A percentile compares a stretch with the other conserved stretches of the same genome.
phyloP scores from a whole-genome alignment of 2,888 invertebrate genomes.

The Arctia plantaginis region DNA sequence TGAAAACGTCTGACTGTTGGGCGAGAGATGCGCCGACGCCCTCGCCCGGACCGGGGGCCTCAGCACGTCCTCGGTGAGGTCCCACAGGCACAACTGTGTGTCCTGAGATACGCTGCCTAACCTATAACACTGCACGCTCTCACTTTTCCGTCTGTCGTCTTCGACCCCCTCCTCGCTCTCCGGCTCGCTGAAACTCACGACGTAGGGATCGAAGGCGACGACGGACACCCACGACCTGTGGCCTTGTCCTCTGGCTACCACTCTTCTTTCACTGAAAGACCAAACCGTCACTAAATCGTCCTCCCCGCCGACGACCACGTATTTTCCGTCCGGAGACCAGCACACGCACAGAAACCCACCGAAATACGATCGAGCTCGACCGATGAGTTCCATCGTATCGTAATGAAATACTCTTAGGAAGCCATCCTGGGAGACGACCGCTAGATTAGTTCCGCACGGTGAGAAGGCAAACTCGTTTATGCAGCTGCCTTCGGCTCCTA shows the following conservation, averaged over 20 bases:
- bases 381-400: constrained; percentile 98
- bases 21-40: constrained; percentile 75
- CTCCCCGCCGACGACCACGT: constrained; percentile 98
- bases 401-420: constrained; percentile 98
- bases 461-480: constrained; percentile 99
- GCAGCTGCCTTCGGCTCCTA: constrained; percentile 92
- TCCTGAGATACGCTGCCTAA: constrained; percentile 99
- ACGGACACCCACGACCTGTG: constrained; percentile 99
- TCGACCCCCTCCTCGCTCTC: constrained; percentile 87
- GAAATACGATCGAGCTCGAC: constrained; percentile 98
- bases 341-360: constrained; percentile 99
- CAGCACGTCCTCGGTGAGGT: constrained; percentile 97
- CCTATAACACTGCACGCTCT: constrained; percentile 90
- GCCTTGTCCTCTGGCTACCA: constrained; percentile 98
- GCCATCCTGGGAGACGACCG: constrained; percentile 98
- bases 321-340: constrained; percentile 98
- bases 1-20: constrained; percentile 59
- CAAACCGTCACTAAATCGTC: constrained; percentile 99
- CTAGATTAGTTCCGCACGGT: constrained; percentile 96
- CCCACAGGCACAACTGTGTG: constrained; percentile 99
- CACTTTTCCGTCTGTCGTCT: constrained; percentile 62
- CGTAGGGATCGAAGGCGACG: constrained; percentile 97
- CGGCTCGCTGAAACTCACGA: constrained; percentile 90
- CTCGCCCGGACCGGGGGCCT: constrained; percentile 88
- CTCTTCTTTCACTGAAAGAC: constrained; percentile 96